Percentiles rank a stretch among this genome's conserved stretches.
These are phyloP conservation scores for Cheirogaleus medius DNA, from an alignment of 2,113 vertebrate species.

Conservation along the genomic window DNA sequence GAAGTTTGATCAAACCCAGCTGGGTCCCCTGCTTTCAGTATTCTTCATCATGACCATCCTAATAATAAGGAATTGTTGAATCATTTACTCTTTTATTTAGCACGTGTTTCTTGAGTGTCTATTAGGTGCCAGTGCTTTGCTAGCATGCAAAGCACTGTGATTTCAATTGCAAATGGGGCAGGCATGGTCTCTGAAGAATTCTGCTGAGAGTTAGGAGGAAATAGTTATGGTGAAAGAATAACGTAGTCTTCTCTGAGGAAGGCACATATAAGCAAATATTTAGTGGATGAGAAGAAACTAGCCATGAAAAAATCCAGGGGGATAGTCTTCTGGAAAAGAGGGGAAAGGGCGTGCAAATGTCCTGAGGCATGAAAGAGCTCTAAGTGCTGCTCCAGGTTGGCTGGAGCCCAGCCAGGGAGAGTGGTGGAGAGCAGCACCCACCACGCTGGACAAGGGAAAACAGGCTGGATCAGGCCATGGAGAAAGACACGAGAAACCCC, in stretches of 20 bases:
- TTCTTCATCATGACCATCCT: neutral
- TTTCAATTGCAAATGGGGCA: neutral
- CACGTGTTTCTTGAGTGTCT: neutral
- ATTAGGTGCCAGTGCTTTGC: neutral
- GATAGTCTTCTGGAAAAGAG: neutral
- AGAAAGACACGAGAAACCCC: neutral
- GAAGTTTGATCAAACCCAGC: neutral
- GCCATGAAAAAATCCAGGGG: neutral
- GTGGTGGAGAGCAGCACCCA: fast-evolving
- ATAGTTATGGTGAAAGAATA: neutral
- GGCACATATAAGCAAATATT: no score
- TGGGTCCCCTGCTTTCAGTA: neutral
- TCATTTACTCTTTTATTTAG: neutral
- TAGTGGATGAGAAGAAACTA: neutral
- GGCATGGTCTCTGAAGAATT: neutral
- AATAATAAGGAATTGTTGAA: neutral
- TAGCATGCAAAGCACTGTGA: neutral
- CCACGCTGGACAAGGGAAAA: neutral
- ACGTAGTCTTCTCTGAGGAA: neutral
- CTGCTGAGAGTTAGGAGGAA: neutral
- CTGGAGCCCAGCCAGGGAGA: neutral
- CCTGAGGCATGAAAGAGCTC: fast-evolving
- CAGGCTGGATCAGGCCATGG: neutral
- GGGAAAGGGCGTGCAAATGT: fast-evolving
- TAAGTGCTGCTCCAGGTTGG: fast-evolving